Base-by-base conservation (phyloP, 2,113 vertebrate genomes). In the Amazona vittata region DNA sequence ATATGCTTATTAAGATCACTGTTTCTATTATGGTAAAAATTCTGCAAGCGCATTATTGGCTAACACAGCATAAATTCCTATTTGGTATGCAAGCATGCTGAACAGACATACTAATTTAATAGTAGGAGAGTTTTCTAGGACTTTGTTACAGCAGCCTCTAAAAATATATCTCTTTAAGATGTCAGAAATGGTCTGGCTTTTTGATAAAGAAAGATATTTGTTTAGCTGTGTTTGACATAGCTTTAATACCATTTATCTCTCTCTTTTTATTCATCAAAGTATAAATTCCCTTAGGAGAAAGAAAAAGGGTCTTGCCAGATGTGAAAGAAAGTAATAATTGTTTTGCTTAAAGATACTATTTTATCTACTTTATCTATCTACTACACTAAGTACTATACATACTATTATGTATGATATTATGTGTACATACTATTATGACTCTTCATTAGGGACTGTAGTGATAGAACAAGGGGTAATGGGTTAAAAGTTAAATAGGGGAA, bases 1-100 rank as follows among this genome's bases (percentile, higher is more conserved):
- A 96, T 94, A 96, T 96, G 89, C 77, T 96, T 96, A 96, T 96
- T 97, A 96, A 91, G 82, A 81, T 79, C 60, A 96, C 96, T 93
- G 92, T 93, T 95, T 95, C 77, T 93, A 92, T 96, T 96, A 94
- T 93, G 93, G 57, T 88, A 97, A 89, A 92, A 94, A 94, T 62
- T 76, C 79, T 94, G 6, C 64, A 93, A 91, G 67, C 84, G 76
- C 60, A 92, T 82, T 95, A 96, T 96, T 94, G 88, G 55, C 80
- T 89, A 96, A 84, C n/a, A 77, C 22, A 84, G 59, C 13, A n/a
- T 71, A 95, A 97, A 95, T 90, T 93, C 77, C 63, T 65, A 83
- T 90, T 95, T 96, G 69, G 71, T 80, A 93, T 60, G 63, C 80
- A 91, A 74, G 12, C 29, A 75, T 41, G 11, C 65, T 76, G 85